A percentile compares a stretch with the other conserved stretches of the same genome.
phyloP scores from a whole-genome alignment of 2,888 invertebrate genomes.

The Phrixothrix hirtus region DNA sequence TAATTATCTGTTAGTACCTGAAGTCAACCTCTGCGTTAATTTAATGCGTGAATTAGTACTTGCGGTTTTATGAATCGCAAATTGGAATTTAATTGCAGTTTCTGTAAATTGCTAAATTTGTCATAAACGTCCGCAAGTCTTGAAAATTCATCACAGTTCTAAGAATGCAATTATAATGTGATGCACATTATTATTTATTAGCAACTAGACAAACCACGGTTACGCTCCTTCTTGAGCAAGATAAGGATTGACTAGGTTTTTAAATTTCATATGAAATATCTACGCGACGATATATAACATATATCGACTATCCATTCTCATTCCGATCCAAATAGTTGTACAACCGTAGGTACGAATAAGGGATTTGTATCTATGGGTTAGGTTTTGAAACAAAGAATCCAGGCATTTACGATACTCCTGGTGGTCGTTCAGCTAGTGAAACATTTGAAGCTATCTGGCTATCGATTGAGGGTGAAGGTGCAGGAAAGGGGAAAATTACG shows the following conservation, averaged over 20 bases:
- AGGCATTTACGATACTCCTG: slow-evolving; percentile 53
- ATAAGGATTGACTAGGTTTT: too few species aligned
- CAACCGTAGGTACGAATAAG: slow-evolving; percentile 49
- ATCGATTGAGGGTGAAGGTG: slow-evolving; percentile 46
- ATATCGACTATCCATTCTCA: slow-evolving; percentile 13
- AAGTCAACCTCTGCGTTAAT: slow-evolving; percentile 15
- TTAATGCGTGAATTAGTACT: too few species aligned
- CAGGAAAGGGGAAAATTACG: slow-evolving; percentile 36
- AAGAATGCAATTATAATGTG: too few species aligned
- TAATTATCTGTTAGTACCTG: slow-evolving; percentile 14
- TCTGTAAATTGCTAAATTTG: slow-evolving; percentile 32
- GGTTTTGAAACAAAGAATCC: slow-evolving; percentile 51
- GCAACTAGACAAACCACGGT: too few species aligned
- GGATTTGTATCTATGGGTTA: slow-evolving; percentile 50
- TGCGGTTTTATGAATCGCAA: slow-evolving; percentile 34
- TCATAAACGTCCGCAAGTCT: too few species aligned
- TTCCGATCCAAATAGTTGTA: slow-evolving; percentile 27
- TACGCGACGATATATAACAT: too few species aligned
- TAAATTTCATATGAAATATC: too few species aligned
- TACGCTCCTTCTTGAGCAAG: too few species aligned
- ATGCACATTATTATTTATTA: too few species aligned
- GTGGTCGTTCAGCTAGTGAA: slow-evolving; percentile 50
- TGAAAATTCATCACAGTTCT: too few species aligned
- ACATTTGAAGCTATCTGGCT: slow-evolving; percentile 52
- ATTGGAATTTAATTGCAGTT: slow-evolving; percentile 33